Evolutionary conservation across 2,113 vertebrate genomes (phyloP).

Genomic region (Emydocephalus ijimae): DNA sequence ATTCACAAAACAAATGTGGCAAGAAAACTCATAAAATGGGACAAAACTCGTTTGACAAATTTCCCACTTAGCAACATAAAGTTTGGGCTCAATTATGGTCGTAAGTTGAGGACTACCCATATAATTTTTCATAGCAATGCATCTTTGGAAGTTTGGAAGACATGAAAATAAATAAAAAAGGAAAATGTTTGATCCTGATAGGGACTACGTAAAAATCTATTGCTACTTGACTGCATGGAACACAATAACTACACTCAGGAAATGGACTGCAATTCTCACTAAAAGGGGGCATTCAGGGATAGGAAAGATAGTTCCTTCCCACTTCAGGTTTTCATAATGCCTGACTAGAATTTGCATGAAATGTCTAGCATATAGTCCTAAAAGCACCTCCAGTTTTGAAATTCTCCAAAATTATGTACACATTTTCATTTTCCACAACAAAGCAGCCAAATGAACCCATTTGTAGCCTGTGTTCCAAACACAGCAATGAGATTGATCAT

Average conservation of each 20-base stretch:
- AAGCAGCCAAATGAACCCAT: not conserved
- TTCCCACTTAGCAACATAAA: not conserved
- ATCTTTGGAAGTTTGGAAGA: not conserved
- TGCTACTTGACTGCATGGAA: not conserved
- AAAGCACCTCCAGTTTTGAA: not conserved
- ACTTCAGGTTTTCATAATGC: not conserved
- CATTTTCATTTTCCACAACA: not conserved
- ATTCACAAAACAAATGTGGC: not conserved
- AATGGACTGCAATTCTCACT: not conserved
- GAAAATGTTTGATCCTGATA: not conserved
- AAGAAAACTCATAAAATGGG: not conserved
- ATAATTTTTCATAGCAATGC: not conserved
- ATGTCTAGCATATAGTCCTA: not conserved
- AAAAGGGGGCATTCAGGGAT: not conserved
- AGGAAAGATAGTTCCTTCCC: not conserved
- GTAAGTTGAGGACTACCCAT: not conserved
- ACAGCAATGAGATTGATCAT: not conserved
- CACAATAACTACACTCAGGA: not conserved
- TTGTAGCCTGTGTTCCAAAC: not conserved
- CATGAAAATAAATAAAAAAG: not conserved
- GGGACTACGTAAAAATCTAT: not conserved
- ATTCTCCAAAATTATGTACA: not conserved
- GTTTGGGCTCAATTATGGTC: not conserved
- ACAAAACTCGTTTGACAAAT: not conserved
- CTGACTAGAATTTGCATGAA: not conserved